Evolutionary conservation across 1,140 invertebrate genomes (phyloP), one percentile per base, ranked within the genome.

Genomic region (Anoplolepis gracilipes): DNA sequence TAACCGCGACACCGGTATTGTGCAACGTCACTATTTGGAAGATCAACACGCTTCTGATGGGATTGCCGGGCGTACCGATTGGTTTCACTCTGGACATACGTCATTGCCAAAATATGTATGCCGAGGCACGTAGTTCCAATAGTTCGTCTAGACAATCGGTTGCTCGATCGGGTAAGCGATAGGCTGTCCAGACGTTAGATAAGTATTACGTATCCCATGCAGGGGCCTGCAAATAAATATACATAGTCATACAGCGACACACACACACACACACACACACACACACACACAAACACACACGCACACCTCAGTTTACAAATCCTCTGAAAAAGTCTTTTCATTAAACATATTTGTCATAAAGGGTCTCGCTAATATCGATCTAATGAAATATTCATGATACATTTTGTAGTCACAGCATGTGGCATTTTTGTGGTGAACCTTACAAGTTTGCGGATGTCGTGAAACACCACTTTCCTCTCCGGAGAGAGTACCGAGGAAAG

Each of bases 41-140:
- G 28, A 53, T 73, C 7, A 72, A 42, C 67, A 72, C 78, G 67
- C 49, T 42, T 55, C 11, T 59, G n/a, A n/a, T n/a, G 19, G 33
- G 49, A 79, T 36, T n/a, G 39, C 67, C 85, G 57, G 16, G 57
- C 22, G 25, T 70, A 49, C 22, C 67, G 53, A 82, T 82, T 82
- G 78, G 73, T 82, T 82, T 82, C 78, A 82, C 78, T 73, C 36
- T 22, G 53, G 25, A 36, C 46, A 42, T 73, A 82, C 67, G 67
- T 82, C 67, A 73, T 82, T 82, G 78, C 67, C 53, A 39, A 82
- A 82, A 82, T 82, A 82, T 22, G 53, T 59, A 73, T 73, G 67
- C 53, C 36, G 8, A 6, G 2, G 13, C 78, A 82, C 78, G 78
- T 82, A 82, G 67, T 30, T 42, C 42, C 78, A 22, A 61, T 72